A percentile compares a stretch with the other conserved stretches of the same genome.
Conservation (phyloP, 1,140 invertebrate species). For the Palaemon carinicauda region DNA sequence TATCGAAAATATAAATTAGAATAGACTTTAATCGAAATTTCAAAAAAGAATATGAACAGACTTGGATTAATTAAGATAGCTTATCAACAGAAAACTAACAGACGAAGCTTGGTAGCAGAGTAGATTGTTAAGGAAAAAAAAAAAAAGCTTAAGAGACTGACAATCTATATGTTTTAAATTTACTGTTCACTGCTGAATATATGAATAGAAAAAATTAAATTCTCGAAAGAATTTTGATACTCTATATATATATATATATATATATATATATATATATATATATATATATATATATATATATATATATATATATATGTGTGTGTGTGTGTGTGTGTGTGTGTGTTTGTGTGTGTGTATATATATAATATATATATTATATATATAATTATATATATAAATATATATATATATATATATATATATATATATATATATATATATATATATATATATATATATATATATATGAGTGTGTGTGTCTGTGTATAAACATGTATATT, state of each 20-base stretch:
- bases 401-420: slow-evolving; percentile 14
- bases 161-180: too few relatives aligned
- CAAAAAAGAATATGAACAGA: too few relatives aligned
- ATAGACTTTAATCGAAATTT: too few relatives aligned
- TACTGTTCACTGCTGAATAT: too few relatives aligned
- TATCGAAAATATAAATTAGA: too few relatives aligned
- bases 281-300: slow-evolving; percentile 14
- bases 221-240: too few relatives aligned
- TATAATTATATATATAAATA: neutral
- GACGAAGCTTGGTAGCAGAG: too few relatives aligned
- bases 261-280: slow-evolving; percentile 14
- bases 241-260: slow-evolving; percentile 10
- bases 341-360: neutral
- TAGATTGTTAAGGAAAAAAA: too few relatives aligned
- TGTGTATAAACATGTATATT: neutral
- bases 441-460: slow-evolving; percentile 27
- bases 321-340: neutral
- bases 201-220: too few relatives aligned
- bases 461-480: slow-evolving; percentile 11
- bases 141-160: too few relatives aligned
- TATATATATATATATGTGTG: slow-evolving; percentile 14
- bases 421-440: slow-evolving; percentile 22
- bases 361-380: neutral
- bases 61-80: too few relatives aligned
- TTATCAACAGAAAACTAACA: too few relatives aligned